Base-by-base conservation (phyloP, 2,797 vertebrate genomes). In the Vespertilio murinus region DNA sequence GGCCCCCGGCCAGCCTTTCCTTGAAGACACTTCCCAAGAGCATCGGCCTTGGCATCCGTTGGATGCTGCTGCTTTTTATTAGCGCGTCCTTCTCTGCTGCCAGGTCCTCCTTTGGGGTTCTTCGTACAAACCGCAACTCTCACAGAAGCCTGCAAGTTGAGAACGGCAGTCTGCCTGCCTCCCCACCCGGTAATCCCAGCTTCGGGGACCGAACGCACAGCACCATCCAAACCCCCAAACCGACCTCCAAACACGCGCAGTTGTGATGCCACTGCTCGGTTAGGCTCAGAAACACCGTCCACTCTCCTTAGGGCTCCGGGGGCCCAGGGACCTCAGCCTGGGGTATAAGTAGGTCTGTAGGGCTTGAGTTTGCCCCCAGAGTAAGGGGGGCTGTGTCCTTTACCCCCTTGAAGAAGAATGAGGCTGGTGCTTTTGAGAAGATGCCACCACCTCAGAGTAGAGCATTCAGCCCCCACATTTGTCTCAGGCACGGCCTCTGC, bases 1-100 rank as follows among this genome's bases (percentile, higher is more conserved):
- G 96, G 96, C 78, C 33, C 38, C 22, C 5, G 0, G 81, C 95
- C 97, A 95, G 74, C 47, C 47, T 95, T 94, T 94, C 93, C 84
- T 96, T 94, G 89, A 97, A 96, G 91, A 82, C 17, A n/a, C 25
- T 90, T 89, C 81, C 71, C 78, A 12, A 77, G 87, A 71, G 47
- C 42, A 9, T 12, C 42, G 87, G 56, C 69, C 93, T 96, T 88
- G 95, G 95, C 89, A 88, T 59, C 22, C 40, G 22, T 80, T n/a
- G 38, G 79, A 69, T 1, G 35, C 49, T 69, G 65, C 54, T 86
- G 91, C 91, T 95, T 96, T 97, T 91, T 45, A 92, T 91, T 93
- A 92, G 40, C 8, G 23, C 38, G 80, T 84, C 30, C 82, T 65
- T 78, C 28, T 81, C 73, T 77, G 59, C 71, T 52, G 80, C 83